Evolutionary conservation across 2,113 vertebrate species (phyloP).

Genomic region (Chrysemys picta): DNA sequence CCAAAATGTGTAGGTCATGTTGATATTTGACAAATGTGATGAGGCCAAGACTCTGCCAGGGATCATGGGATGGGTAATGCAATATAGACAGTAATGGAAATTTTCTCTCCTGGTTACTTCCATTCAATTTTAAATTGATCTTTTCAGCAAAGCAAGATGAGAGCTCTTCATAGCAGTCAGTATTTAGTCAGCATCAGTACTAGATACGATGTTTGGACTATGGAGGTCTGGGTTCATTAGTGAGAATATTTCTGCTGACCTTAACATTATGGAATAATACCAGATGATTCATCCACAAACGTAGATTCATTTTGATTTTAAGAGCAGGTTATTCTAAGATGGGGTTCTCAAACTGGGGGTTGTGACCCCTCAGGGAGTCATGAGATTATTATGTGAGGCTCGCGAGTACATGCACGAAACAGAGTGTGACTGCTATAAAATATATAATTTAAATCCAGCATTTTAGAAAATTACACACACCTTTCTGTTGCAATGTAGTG

Average conservation of each 20-base stretch:
- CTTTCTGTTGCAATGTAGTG: too few relatives aligned
- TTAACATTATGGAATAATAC: background rate
- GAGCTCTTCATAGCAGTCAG: background rate
- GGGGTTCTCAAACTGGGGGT: too few relatives aligned
- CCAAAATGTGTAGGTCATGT: background rate
- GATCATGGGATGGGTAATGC: background rate
- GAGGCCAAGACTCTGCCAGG: background rate
- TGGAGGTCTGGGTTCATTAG: background rate
- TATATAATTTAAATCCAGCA: too few relatives aligned
- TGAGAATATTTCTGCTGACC: background rate
- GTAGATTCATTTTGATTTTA: background rate
- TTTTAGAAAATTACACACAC: too few relatives aligned
- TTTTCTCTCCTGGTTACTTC: background rate
- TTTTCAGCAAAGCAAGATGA: background rate
- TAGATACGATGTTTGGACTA: background rate
- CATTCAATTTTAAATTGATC: background rate
- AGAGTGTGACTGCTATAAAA: too few relatives aligned
- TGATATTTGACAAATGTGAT: background rate
- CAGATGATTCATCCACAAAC: background rate
- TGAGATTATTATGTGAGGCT: too few relatives aligned
- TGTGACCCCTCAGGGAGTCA: too few relatives aligned
- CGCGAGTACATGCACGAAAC: too few relatives aligned
- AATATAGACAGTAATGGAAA: background rate
- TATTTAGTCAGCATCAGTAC: background rate
- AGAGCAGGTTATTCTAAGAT: too few relatives aligned